Base-by-base conservation (phyloP, 1,140 invertebrate species). In the Phocides pigmalion region DNA sequence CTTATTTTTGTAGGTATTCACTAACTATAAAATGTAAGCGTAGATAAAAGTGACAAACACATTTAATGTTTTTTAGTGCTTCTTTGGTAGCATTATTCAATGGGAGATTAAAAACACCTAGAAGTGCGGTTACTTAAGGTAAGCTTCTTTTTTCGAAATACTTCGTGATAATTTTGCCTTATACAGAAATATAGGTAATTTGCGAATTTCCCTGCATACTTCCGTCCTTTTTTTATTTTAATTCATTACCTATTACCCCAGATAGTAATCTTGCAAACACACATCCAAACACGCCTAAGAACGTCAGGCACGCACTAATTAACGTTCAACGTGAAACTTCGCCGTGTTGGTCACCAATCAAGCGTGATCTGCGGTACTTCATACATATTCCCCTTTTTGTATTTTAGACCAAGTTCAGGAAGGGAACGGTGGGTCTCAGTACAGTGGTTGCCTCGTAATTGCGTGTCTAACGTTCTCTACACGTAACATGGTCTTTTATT, bases 401-500 rank as follows among this genome's bases (percentile, higher is more conserved):
- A 56, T 58, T 46, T 69, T 62, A 66, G 59, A 50, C 72, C 71
- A 73, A 62, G 63, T 64, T 59, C 17, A 49, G 62, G 69, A 76
- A 73, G 73, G 74, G 73, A 71, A 64, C 63, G 68, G 72, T 47
- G 66, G 85, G 54, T 79, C 88, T 78, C 25, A 72, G 64, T 87
- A 84, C 65, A 68, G 74, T 87, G 83, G 86, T 41, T 63, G 78
- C 64, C 62, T 67, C 66, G 70, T 88, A 87, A 89, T 89, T 87
- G 86, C 80, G 79, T 84, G 84, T 87, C 81, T 85, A 80, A 88
- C 81, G 84, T 79, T 84, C 78, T 79, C 84, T 82, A 82, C 84
- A 82, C 84, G 84, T 90, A 90, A 90, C 81, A 79, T 74, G 85
- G 81, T 77, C 84, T 90, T 90, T 90, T 90, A 90, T 89, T 89